Base-by-base conservation (phyloP, 2,113 vertebrate species). In the Phrynosoma platyrhinos region DNA sequence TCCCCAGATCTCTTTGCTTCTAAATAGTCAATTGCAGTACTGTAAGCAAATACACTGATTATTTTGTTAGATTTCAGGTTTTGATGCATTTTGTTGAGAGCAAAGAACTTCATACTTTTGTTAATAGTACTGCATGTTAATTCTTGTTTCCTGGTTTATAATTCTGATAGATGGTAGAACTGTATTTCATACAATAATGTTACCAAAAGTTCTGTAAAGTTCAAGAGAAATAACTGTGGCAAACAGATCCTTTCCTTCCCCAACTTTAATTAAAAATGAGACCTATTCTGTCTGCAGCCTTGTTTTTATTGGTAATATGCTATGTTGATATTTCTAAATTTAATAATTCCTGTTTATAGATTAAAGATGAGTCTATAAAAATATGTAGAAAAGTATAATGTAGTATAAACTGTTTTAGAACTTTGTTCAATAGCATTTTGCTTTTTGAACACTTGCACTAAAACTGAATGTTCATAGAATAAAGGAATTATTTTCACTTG, bases 1-100 rank as follows among this genome's bases (percentile, higher is more conserved):
- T 90, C 0, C 52, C 84, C n/a, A 16, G 36, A 40, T 13, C 18
- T 91, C 1, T 13, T 90, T 88, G 58, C 36, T 0, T 0, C 82
- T 79, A 84, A 14, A 47, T 82, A 92, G 4, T 91, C 78, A 23
- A 71, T 72, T 90, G 77, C 13, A 52, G 66, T 88, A 40, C 1
- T 87, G 20, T 82, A 1, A 36, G 4, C 32, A 84, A 58, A 66
- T 64, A 30, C 27, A 0, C 13, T 27, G 88, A 91, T 83, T 89
- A 40, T 72, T 83, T 47, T 83, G 36, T 62, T 58, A 40, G 4
- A 32, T 87, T 87, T 72, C 42, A 52, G 0, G 40, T 25, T 84
- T 12, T 89, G 5, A 2, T 10, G 14, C 0, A 23, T 72, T 87
- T 47, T 4, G 85, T 87, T 25, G 77, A 85, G 10, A 76, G 6